Conservation (phyloP, 1,140 invertebrate species). For the Scaptomyza hsui region DNA sequence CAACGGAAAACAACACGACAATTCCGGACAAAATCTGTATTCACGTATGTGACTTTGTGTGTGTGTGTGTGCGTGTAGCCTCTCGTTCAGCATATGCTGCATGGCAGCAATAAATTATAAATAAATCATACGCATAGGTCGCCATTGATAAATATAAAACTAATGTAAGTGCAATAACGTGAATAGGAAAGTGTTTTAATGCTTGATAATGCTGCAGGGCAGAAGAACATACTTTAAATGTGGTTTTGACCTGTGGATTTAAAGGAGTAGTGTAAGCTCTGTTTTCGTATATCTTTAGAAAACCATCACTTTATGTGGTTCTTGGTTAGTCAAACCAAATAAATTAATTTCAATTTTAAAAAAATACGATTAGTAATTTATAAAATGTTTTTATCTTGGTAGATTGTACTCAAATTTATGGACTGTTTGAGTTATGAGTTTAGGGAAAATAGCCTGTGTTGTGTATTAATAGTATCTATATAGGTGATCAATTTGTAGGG, state of each 20-base stretch:
- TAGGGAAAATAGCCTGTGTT: no score
- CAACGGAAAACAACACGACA: constrained; percentile 27
- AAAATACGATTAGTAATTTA: no score
- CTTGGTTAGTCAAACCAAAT: no score
- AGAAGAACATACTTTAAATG: not conserved
- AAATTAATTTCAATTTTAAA: no score
- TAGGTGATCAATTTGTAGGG: no score
- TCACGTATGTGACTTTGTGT: not conserved
- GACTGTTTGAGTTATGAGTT: no score
- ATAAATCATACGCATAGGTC: constrained; percentile 53
- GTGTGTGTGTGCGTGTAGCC: constrained; percentile 9
- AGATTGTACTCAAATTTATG: no score
- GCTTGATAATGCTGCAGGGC: constrained; percentile 9
- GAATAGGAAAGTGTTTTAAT: constrained; percentile 27
- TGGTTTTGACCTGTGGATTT: not conserved
- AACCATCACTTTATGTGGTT: no score
- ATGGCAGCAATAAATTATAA: constrained; percentile 57
- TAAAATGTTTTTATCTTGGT: no score
- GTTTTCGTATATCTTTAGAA: no score
- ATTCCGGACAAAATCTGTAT: constrained; percentile 32
- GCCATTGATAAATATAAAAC: constrained; percentile 59
- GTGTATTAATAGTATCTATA: no score
- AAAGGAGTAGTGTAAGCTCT: not conserved
- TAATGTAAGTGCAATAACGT: constrained; percentile 14
- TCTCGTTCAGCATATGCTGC: constrained; percentile 43